These are phyloP conservation scores for Chloroceryle inda DNA, from an alignment of 2,797 vertebrate species.

Conservation along the genomic window DNA sequence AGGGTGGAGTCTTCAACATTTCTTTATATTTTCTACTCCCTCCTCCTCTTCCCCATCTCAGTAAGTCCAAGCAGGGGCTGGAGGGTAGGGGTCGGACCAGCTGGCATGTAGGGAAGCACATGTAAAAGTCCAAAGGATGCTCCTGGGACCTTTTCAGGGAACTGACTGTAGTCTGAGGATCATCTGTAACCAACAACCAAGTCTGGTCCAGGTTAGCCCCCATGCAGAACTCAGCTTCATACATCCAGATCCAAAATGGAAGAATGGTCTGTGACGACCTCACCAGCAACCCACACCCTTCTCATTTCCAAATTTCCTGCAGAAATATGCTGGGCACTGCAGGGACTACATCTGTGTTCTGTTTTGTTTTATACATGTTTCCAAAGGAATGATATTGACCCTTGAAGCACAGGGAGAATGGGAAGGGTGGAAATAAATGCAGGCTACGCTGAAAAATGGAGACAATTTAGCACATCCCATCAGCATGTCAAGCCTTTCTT, in stretches of 20 bases:
- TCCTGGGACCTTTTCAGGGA: background rate
- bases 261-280: background rate
- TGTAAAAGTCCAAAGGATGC: background rate
- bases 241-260: background rate
- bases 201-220: rapidly evolving
- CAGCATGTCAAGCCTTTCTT: background rate
- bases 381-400: background rate
- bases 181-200: background rate
- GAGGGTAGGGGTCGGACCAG: background rate
- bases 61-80: background rate
- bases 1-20: background rate
- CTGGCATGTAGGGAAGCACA: background rate
- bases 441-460: background rate
- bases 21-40: background rate
- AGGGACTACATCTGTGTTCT: background rate
- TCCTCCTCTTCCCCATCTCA: background rate
- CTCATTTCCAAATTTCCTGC: background rate
- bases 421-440: background rate
- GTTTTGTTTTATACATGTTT: background rate
- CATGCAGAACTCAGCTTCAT: background rate
- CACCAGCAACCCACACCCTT: background rate
- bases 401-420: background rate
- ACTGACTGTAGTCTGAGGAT: background rate
- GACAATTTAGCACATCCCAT: background rate
- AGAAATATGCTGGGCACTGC: rapidly evolving